These are phyloP conservation scores for Scomber colias DNA, from an alignment of 2,113 vertebrate genomes.

Conservation along the genomic window DNA sequence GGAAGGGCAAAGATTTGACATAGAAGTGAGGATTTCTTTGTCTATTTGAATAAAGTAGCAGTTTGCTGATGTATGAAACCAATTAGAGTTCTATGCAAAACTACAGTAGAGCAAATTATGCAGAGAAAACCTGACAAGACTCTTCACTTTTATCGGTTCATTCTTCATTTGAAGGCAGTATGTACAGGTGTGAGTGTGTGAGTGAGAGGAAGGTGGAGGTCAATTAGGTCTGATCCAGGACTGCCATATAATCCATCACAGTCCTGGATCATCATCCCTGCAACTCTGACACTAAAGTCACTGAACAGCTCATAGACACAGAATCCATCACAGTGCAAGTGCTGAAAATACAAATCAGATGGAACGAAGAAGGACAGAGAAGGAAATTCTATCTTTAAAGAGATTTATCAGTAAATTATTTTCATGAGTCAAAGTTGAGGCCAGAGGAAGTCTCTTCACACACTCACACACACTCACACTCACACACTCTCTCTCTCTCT, in stretches of 20 bases:
- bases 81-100: background rate
- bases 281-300: background rate
- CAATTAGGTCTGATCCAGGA: background rate
- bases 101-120: background rate
- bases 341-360: no score
- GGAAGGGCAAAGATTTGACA: slow-evolving; percentile 7
- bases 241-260: background rate
- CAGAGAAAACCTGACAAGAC: background rate
- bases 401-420: no score
- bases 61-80: background rate
- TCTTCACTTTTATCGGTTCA: background rate
- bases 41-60: background rate
- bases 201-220: background rate
- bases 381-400: no score
- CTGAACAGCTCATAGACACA: background rate
- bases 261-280: background rate
- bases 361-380: no score
- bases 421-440: no score
- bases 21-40: background rate
- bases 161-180: background rate
- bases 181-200: background rate
- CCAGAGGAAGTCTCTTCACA: no score
- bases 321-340: no score
- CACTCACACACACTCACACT: no score
- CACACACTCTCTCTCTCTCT: no score